These are phyloP conservation scores for Embidobia sp. DNA, from an alignment of 2,888 invertebrate species.

Conservation along the genomic window DNA sequence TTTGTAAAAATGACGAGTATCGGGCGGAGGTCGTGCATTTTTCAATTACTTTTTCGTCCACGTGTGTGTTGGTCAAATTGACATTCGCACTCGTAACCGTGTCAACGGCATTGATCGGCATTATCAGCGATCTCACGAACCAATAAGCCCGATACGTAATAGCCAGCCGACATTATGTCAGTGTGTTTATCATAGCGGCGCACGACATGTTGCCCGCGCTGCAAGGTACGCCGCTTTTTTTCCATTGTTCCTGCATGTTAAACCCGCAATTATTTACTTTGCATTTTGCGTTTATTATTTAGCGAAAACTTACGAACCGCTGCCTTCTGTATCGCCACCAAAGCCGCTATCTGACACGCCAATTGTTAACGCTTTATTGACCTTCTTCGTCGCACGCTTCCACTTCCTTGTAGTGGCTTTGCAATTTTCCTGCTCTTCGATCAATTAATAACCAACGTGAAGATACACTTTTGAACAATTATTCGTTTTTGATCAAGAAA, in stretches of 20 bases:
- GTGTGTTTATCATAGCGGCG: slow-evolving; percentile 57
- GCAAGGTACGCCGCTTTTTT: slow-evolving; percentile 42
- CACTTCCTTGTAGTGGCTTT: no score
- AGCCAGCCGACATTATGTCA: slow-evolving; percentile 50
- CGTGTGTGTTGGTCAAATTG: slow-evolving; percentile 18
- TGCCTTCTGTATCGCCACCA: no score
- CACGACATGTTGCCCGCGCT: slow-evolving; percentile 58
- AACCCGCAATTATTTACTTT: slow-evolving; percentile 17
- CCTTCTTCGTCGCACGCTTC: no score
- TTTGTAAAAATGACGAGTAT: no score
- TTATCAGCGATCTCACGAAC: slow-evolving; percentile 64
- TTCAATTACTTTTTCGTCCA: slow-evolving; percentile 29
- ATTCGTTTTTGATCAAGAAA: no score
- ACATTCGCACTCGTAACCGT: slow-evolving; percentile 63
- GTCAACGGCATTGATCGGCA: slow-evolving; percentile 61
- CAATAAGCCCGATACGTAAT: slow-evolving; percentile 44
- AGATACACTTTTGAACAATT: no score
- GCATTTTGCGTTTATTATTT: neutral
- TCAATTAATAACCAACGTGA: no score
- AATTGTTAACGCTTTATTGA: no score
- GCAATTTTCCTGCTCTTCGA: no score
- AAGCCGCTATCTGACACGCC: no score
- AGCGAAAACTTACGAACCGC: no score
- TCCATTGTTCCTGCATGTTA: slow-evolving; percentile 20
- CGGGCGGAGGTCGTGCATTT: no score